Conservation (phyloP, 2,797 vertebrate species). For the Sebastes diaconus region DNA sequence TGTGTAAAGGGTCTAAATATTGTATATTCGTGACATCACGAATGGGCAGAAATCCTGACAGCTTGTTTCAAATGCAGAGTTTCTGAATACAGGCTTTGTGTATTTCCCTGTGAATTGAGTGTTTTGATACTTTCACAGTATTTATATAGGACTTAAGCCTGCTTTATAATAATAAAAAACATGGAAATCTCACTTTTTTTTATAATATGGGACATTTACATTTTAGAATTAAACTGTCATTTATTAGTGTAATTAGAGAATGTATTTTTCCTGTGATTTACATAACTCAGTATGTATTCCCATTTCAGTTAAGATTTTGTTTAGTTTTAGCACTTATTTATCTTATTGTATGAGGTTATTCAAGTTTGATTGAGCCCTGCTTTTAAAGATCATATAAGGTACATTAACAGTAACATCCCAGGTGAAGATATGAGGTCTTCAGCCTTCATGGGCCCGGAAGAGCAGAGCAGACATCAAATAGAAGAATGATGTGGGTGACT, state of each 20-base stretch:
- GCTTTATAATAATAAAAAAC: too few species aligned
- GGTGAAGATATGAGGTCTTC: background rate
- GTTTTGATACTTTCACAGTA: too few species aligned
- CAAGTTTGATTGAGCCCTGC: background rate
- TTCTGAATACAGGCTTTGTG: too few species aligned
- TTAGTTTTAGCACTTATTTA: background rate
- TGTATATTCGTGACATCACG: too few species aligned
- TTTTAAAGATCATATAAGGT: background rate
- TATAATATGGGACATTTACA: too few species aligned
- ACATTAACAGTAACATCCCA: background rate
- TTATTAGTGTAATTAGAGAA: background rate
- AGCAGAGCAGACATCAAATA: background rate
- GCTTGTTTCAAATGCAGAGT: too few species aligned
- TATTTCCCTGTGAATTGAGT: too few species aligned
- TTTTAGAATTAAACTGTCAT: background rate
- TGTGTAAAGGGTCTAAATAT: too few species aligned
- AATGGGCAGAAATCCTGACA: too few species aligned
- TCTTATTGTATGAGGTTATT: background rate
- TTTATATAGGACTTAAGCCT: too few species aligned
- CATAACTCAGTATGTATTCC: background rate
- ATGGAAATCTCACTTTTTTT: too few species aligned
- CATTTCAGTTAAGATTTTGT: background rate
- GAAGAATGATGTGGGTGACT: background rate
- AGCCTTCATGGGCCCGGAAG: background rate
- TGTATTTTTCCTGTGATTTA: background rate